phyloP scores from a whole-genome alignment of 1,140 invertebrate genomes.

The Augochlora pura region DNA sequence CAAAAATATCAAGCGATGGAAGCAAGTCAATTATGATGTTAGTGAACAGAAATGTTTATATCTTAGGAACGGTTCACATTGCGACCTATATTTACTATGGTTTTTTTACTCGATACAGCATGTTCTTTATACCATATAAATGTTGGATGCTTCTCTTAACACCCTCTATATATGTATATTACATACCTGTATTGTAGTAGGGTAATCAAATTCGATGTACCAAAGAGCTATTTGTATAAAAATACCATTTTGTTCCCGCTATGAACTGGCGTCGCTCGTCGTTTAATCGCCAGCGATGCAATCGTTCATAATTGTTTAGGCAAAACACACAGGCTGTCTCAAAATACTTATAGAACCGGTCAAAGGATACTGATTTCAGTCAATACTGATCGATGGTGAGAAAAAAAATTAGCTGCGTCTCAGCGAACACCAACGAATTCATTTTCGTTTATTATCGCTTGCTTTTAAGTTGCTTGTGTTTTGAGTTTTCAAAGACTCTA shows the following conservation, averaged over 20 bases:
- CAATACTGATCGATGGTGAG: background rate
- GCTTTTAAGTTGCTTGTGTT: no score
- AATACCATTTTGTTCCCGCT: slow-evolving; percentile 55
- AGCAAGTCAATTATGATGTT: no score
- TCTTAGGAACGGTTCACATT: no score
- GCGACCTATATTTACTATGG: no score
- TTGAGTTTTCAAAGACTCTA: background rate
- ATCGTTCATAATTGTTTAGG: slow-evolving; percentile 46
- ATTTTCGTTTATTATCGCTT: background rate
- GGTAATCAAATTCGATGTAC: slow-evolving; percentile 65
- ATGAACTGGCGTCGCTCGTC: slow-evolving; percentile 40
- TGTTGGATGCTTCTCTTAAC: no score
- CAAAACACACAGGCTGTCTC: slow-evolving; percentile 14
- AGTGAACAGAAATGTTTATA: no score
- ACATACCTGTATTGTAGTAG: slow-evolving; percentile 62
- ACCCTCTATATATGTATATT: slow-evolving; percentile 57
- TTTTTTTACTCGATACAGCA: no score
- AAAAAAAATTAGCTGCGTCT: no score
- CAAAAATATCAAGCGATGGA: no score
- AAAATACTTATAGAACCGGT: background rate
- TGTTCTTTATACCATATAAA: no score
- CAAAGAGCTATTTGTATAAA: slow-evolving; percentile 69
- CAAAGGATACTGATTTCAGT: no score
- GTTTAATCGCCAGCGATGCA: slow-evolving; percentile 54
- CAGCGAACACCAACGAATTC: no score